Evolutionary conservation across 2,113 vertebrate genomes (phyloP), one percentile per base, ranked within the genome.

Genomic region (Tetraodon nigroviridis): DNA sequence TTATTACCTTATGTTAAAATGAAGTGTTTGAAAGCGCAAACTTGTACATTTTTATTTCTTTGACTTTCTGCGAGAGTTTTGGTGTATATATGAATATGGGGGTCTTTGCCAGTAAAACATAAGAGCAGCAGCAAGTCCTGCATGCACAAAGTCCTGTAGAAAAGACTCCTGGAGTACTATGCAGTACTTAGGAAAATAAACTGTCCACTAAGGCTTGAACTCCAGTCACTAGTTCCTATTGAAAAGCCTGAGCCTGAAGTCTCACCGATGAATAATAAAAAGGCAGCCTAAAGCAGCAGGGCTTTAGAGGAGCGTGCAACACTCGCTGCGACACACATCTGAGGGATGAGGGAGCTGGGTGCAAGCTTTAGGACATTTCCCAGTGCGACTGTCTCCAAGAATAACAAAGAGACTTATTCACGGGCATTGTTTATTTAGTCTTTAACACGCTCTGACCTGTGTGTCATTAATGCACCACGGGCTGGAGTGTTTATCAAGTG

Each of bases 211-310:
- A 73, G 53, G 57, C 56, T 80, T 47, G 58, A 69, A 63, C 66
- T 64, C n/a, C 13, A 61, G 60, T 61, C 74, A 76, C 67, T 80
- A 64, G 29, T 68, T 68, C 57, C 55, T 47, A 64, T 66, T 70
- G 45, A 49, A 44, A 63, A 61, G 51, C 55, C 40, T 67, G 57
- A 59, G 47, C 69, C 53, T 60, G 29, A 40, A 69, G 51, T 67
- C 56, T 61, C 21, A 22, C 55, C 59, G 55, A 69, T 82, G 82
- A 82, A 85, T 78, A 82, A 82, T 82, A 75, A 32, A 87, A 76
- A 81, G 59, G 22, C 64, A 59, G 62, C 71, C 77, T 71, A 27
- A 45, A 77, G 69, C 71, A 76, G 56, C 22, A 40, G 67, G 56
- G 7, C 66, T 52, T 19, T 41, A 44, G 51, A 60, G 16, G 13